Conservation (phyloP, 2,797 vertebrate genomes). For the Meriones psammophilus region DNA sequence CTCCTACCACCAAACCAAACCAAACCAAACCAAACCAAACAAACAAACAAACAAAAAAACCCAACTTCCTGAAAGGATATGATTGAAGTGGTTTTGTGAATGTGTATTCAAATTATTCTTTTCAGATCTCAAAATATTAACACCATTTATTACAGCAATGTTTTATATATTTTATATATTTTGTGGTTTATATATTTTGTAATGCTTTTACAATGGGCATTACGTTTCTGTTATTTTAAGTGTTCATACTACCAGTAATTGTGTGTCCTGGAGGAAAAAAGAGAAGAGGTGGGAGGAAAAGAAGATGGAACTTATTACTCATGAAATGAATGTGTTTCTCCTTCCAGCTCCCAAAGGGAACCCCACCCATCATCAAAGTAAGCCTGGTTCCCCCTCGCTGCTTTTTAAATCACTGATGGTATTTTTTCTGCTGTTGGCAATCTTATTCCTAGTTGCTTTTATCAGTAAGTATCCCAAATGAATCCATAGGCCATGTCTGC, state of each 20-base stretch:
- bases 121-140: slow-evolving; percentile 22
- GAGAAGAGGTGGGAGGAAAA: not conserved
- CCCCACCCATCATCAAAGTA: not conserved
- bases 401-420: slow-evolving; percentile 44
- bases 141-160: not conserved
- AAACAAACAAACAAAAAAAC: not conserved
- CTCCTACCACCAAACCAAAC: not conserved
- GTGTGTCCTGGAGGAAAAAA: not conserved
- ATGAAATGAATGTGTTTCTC: slow-evolving; percentile 52
- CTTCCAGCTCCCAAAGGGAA: slow-evolving; percentile 60
- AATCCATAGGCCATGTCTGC: not conserved
- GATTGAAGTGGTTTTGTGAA: not conserved
- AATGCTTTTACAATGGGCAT: not conserved
- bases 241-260: not conserved
- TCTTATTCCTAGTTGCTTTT: slow-evolving; percentile 66
- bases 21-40: no score
- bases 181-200: slow-evolving; percentile 1
- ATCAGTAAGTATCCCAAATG: slow-evolving; percentile 70
- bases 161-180: no score
- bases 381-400: not conserved
- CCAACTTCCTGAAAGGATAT: not conserved
- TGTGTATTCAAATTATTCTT: not conserved
- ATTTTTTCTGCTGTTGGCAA: slow-evolving; percentile 59
- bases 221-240: slow-evolving; percentile 21
- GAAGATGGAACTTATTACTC: slow-evolving; percentile 7